Base-by-base conservation (phyloP, 92 coral and sea anemone species). In the Epizoanthus rinbou region DNA sequence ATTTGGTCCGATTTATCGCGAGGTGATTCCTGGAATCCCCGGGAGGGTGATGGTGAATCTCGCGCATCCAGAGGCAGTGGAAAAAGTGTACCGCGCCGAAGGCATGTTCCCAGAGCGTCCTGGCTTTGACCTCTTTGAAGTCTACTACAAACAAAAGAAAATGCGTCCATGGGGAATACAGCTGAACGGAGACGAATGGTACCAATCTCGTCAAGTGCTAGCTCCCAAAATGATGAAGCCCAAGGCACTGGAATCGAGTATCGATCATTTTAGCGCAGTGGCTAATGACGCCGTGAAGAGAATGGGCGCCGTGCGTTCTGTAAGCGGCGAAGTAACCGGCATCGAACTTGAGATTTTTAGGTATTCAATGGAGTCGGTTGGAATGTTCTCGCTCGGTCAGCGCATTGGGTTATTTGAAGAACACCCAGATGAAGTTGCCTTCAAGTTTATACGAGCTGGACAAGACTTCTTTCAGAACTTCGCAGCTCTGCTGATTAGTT, bases 181-280 rank as follows among this genome's bases (percentile, higher is more conserved):
- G 18, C 19, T 66, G 11, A 63, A 69, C n/a, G 85, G 85, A 35
- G 84, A 86, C 25, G 86, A 80, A 23, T 89, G 92, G 92, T 72
- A 72, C 13, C 59, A 79, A 47, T 28, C 82, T 0, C 81, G 92
- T 1, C 81, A 86, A 57, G 82, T 11, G 0, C 17, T 89, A 11
- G 89, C 92, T 8, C 89, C 89, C 3, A 89, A 89, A 59, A 52
- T 89, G 60, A 81, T 89, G 90, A 74, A 81, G 65, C 89, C 92
- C 37, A 89, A 86, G 50, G 81, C 58, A 16, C 58, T 89, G 24
- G 87, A 89, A 64, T 74, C 87, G 63, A 86, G 82, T 71, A 67
- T 89, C 75, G 85, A 57, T 5, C 65, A 86, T 72, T 89, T 89
- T 56, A 89, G 69, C 21, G 87, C 54, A 1, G 92, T 89, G 18